Evolutionary conservation across 2,888 invertebrate species (phyloP).

Genomic region (Hyppa rectilinea): DNA sequence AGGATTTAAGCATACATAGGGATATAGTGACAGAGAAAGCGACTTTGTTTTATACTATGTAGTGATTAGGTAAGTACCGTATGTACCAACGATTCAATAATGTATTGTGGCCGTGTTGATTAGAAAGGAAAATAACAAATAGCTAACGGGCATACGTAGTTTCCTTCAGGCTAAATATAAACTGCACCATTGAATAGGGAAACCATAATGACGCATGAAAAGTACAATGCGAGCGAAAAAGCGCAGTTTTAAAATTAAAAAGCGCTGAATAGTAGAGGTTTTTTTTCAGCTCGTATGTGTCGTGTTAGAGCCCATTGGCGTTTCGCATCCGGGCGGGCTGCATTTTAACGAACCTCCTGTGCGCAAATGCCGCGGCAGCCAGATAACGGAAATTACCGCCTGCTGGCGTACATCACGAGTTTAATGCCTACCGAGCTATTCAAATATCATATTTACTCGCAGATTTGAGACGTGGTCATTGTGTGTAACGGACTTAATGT

Average conservation of each 20-base stretch:
- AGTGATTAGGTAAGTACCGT: neutral
- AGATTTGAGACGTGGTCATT: constrained; percentile 61
- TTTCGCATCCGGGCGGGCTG: constrained; percentile 82
- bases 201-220: constrained; percentile 72
- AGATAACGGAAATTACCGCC: constrained; percentile 85
- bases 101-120: neutral
- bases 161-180: constrained; percentile 42
- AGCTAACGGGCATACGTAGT: constrained; percentile 20
- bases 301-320: constrained; percentile 80
- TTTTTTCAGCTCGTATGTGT: constrained; percentile 75
- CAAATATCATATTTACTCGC: constrained; percentile 75
- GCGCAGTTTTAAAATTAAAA: constrained; percentile 78
- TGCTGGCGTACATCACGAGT: constrained; percentile 70
- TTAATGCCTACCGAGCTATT: constrained; percentile 71
- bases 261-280: constrained; percentile 74
- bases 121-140: constrained; percentile 18
- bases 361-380: constrained; percentile 68
- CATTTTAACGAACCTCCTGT: constrained; percentile 82
- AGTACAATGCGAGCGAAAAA: constrained; percentile 72
- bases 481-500: constrained; percentile 41
- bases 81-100: neutral
- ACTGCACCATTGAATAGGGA: constrained; percentile 61
- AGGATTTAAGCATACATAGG: too few relatives aligned
- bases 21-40: too few relatives aligned
- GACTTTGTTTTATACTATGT: too few relatives aligned